Conservation (phyloP, 2,888 invertebrate species). For the Deilephila porcellus region DNA sequence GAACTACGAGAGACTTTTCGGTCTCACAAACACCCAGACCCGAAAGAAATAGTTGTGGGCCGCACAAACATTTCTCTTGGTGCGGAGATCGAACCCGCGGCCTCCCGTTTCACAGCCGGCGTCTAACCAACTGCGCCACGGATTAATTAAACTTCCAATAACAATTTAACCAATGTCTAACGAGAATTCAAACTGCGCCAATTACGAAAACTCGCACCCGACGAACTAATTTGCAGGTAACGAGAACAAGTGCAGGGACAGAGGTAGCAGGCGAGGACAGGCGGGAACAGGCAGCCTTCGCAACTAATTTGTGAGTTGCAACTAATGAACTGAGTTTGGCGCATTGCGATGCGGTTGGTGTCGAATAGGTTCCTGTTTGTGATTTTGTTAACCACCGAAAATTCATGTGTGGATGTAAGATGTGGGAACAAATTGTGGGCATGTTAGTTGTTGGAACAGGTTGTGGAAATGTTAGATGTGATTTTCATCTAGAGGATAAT, state of each 20-base stretch:
- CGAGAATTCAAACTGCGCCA: background rate
- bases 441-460: too few species aligned
- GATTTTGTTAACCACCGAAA: background rate
- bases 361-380: background rate
- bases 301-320: conserved; percentile 2
- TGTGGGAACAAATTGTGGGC: too few species aligned
- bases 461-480: too few species aligned
- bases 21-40: too few species aligned
- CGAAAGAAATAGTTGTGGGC: too few species aligned
- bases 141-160: too few species aligned
- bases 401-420: background rate
- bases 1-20: too few species aligned
- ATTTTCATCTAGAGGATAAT: too few species aligned
- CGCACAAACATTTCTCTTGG: too few species aligned
- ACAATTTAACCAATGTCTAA: background rate
- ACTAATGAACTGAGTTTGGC: background rate
- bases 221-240: conserved; percentile 3
- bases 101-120: too few species aligned
- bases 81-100: too few species aligned
- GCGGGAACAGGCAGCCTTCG: background rate
- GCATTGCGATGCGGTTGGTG: background rate
- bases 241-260: background rate
- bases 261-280: background rate
- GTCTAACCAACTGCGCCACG: too few species aligned
- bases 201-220: background rate